Evolutionary conservation across 1,140 invertebrate species (phyloP), one percentile per base, ranked within the genome.

Genomic region (Bradysia coprophila): DNA sequence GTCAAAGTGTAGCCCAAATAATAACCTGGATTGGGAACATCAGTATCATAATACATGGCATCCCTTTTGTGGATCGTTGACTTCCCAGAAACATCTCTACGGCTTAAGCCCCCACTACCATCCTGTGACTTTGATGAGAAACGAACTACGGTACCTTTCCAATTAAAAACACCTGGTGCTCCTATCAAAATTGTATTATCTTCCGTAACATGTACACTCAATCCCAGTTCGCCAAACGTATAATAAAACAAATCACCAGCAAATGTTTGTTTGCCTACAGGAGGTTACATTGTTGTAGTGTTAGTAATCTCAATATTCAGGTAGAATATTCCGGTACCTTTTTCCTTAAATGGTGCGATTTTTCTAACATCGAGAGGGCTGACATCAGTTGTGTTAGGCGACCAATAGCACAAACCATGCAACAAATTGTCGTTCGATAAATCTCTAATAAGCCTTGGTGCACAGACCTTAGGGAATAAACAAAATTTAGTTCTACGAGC

Each of bases 91-190:
- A n/a, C n/a, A 31, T 31, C n/a, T 31, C 28, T 31, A n/a, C n/a
- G 8, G 28, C 8, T 31, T 31, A n/a, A n/a, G n/a, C n/a, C n/a
- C n/a, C n/a, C n/a, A n/a, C n/a, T n/a, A n/a, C n/a, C n/a, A n/a
- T n/a, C n/a, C n/a, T n/a, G n/a, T n/a, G n/a, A n/a, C n/a, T n/a
- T n/a, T n/a, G n/a, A n/a, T n/a, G n/a, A n/a, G n/a, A n/a, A 3
- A 4, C 36, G 36, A 40, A 40, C 20, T 4, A 22, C n/a, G 13
- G 15, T 21, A 23, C 39, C 39, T 23, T 61, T 65, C 66, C 65
- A 71, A n/a, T 61, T 54, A 19, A 61, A 52, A 11, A 67, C 42
- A 4, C 69, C 69, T 13, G 69, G 71, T 11, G 61, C 61, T 3
- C 71, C 71, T 11, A 71, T 49, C 13, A 70, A 49, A 1, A 67